Base-by-base conservation (phyloP, 2,888 invertebrate species). In the Neoaliturus tenellus region DNA sequence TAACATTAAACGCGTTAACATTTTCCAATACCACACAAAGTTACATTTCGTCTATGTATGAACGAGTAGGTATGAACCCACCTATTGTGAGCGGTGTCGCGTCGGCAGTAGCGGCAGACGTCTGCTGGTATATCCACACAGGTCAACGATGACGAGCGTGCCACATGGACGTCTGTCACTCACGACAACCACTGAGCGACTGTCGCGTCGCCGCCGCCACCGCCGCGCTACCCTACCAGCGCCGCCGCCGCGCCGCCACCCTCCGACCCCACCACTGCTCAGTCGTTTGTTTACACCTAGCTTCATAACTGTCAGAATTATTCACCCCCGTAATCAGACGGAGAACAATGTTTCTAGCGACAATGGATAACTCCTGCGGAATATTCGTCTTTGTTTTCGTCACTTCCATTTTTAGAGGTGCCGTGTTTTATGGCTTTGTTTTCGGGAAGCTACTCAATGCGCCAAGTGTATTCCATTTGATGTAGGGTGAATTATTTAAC, bases 251-350 rank as follows among this genome's bases (percentile, higher is more conserved):
- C 33, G 14, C 31, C 67, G 25, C 20, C 39, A 69, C 69, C 69
- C 8, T 39, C 67, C n/a, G n/a, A 39, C 69, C 10, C 14, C 69
- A 33, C 39, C 69, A 39, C 69, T 39, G 20, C 39, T 69, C 33
- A 33, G 39, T n/a, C 69, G 69, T 69, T 69, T 69, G 69, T 69
- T 69, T 69, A 69, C 69, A 69, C 69, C 69, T 69, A 69, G 69
- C 69, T 69, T 69, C 69, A 69, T 69, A 69, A 69, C 69, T 39
- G 69, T 69, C 69, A 20, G 69, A n/a, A 69, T 69, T 69, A 69
- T 69, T 69, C 69, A 69, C 69, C 69, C 39, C 39, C 69, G 69
- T 69, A 69, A 69, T 69, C 69, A 69, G 69, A 69, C 69, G 69
- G 33, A 39, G 69, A 69, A 69, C 69, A 69, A 69, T 69, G 69